A percentile compares a stretch with the other conserved stretches of the same genome.
Conservation (phyloP, 2,888 invertebrate genomes). For the Thera britannica region DNA sequence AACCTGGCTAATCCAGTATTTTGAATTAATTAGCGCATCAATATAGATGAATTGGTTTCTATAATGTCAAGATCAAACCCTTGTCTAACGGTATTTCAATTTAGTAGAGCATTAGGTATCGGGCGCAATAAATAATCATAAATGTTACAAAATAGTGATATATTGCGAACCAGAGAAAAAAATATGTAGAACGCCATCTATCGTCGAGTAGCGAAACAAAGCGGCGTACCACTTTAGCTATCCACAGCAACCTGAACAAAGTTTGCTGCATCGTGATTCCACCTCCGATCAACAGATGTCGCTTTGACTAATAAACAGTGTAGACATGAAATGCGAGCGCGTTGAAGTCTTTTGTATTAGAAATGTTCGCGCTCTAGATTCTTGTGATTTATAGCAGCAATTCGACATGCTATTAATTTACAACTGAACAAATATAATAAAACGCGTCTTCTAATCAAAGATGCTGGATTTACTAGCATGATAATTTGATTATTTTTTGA, state of each 20-base stretch:
- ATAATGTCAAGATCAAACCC: constrained; percentile 46
- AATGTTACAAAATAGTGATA: background rate
- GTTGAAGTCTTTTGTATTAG: constrained; percentile 67
- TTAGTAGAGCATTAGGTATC: constrained; percentile 7
- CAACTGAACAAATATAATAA: no score
- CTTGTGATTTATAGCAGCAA: background rate
- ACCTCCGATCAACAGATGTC: constrained; percentile 51
- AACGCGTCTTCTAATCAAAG: background rate
- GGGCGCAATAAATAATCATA: background rate
- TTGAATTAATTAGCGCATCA: constrained; percentile 20
- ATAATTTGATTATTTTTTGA: no score
- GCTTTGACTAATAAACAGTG: constrained; percentile 15
- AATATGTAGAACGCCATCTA: constrained; percentile 54
- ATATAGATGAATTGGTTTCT: constrained; percentile 31
- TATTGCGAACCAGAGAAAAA: background rate
- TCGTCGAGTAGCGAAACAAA: constrained; percentile 43
- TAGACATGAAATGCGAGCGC: constrained; percentile 27
- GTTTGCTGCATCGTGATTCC: constrained; percentile 29
- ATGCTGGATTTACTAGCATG: background rate
- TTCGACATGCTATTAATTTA: background rate
- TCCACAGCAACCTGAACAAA: background rate
- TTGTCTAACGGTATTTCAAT: constrained; percentile 26
- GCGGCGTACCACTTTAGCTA: background rate
- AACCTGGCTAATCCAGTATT: constrained; percentile 10
- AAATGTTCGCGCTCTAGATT: constrained; percentile 4